Base-by-base conservation (phyloP, 2,113 vertebrate species). In the Sterrhoptilus dennistouni region DNA sequence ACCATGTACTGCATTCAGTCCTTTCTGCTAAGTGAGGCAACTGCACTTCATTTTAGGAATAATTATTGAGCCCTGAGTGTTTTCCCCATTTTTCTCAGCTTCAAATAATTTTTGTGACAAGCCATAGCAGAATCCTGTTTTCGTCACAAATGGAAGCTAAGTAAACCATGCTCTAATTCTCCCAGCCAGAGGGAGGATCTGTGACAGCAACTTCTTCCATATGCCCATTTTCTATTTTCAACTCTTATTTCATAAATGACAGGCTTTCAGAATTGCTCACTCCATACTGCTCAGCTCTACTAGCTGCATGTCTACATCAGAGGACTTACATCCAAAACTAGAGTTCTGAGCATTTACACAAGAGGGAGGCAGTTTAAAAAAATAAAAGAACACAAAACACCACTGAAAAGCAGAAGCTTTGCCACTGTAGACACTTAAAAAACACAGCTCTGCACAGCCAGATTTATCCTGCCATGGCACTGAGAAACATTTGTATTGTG, bases 171-270 rank as follows among this genome's bases (percentile, higher is more conserved):
- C 54, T 83, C 60, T 87, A 88, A 91, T 88, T 85, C 85, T 60
- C 59, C 54, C 50, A 77, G 91, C 89, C 91, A 69, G 89, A 94
- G 91, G 77, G 83, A 91, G 44, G 84, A 85, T 88, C 75, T 45
- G 52, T 47, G 25, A 59, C 82, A 95, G 89, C 83, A 94, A 52
- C 65, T 90, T 91, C 59, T 94, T 91, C 94, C 93, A 65, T 88
- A 90, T 95, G 79, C 64, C 88, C 59, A 27, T 72, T 93, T 96
- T 89, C 91, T 91, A 69, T 95, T 96, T 96, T 77, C 72, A 82
- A 24, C 61, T 66, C 83, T 35, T 53, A 74, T 56, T 88, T 90
- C 69, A 68, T 81, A 89, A 94, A 71, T 71, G 88, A 78, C 44
- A 87, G 65, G 60, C 79, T 78, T 92, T 92, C 76, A 80, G 47